A percentile compares a stretch with the other conserved stretches of the same genome.
These are phyloP conservation scores for Alsophila aescularia DNA, from an alignment of 2,888 invertebrate species.

Conservation along the genomic window DNA sequence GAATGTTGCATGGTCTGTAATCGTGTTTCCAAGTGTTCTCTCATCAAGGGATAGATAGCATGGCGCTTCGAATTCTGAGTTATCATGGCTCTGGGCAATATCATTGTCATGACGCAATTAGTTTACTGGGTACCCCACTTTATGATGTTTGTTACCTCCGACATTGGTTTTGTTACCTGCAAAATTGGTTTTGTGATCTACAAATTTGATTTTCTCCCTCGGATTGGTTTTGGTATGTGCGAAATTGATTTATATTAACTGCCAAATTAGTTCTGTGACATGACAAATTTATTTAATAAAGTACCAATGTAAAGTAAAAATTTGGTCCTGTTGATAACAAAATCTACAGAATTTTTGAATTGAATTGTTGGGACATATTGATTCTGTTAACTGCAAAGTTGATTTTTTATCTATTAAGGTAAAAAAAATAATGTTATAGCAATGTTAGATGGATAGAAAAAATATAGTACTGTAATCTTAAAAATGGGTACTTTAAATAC, in stretches of 20 bases:
- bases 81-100: constrained; percentile 82
- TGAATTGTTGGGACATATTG: too few relatives aligned
- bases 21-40: constrained; percentile 25
- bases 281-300: too few relatives aligned
- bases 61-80: constrained; percentile 61
- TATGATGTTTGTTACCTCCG: constrained; percentile 26
- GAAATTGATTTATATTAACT: not conserved
- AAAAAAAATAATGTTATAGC: too few relatives aligned
- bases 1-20: constrained; percentile 71
- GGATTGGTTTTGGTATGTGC: not conserved
- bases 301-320: too few relatives aligned
- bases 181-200: not conserved
- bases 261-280: not conserved
- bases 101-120: constrained; percentile 84
- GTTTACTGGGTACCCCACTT: constrained; percentile 67
- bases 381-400: not conserved
- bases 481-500: too few relatives aligned
- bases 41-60: constrained; percentile 63
- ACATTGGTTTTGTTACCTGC: not conserved
- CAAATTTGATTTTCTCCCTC: constrained; percentile 2
- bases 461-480: too few relatives aligned
- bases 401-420: not conserved
- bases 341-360: too few relatives aligned
- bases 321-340: too few relatives aligned
- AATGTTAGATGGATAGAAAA: too few relatives aligned